Percentiles rank a stretch among this genome's conserved stretches.
These are phyloP conservation scores for Hyperoplus immaculatus DNA, from an alignment of 2,797 vertebrate genomes.

Conservation along the genomic window DNA sequence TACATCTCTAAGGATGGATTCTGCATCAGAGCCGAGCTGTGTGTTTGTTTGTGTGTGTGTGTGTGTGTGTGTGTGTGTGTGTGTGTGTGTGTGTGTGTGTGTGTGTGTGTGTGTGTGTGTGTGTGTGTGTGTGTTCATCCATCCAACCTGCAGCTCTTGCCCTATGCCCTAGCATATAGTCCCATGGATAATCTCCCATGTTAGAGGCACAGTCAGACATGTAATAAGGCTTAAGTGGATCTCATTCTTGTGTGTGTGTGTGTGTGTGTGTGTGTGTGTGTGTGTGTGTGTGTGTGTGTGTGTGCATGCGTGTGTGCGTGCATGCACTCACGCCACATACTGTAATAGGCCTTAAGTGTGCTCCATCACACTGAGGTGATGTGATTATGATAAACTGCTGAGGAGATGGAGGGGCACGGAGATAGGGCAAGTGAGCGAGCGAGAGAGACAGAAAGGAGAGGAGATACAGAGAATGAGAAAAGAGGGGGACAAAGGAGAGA, in stretches of 20 bases:
- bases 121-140: not conserved
- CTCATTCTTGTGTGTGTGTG: constrained; percentile 40
- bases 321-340: constrained; percentile 8
- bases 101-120: not conserved
- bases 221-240: constrained; percentile 81
- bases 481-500: not conserved
- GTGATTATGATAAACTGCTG: constrained; percentile 83
- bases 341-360: constrained; percentile 79
- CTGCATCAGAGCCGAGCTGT: not conserved
- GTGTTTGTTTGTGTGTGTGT: not conserved
- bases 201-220: constrained; percentile 73
- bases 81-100: not conserved
- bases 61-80: constrained; percentile 19
- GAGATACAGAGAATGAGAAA: not conserved
- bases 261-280: constrained; percentile 12
- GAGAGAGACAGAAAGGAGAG: not conserved
- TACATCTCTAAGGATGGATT: not conserved
- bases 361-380: constrained; percentile 76
- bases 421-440: constrained; percentile 15
- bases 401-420: constrained; percentile 65
- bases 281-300: constrained; percentile 38
- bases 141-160: constrained; percentile 40
- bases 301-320: constrained; percentile 45
- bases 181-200: constrained; percentile 75
- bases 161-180: constrained; percentile 62